Base-by-base conservation (phyloP, 23 tunicate species). In the Clavelina lepadiformis region DNA sequence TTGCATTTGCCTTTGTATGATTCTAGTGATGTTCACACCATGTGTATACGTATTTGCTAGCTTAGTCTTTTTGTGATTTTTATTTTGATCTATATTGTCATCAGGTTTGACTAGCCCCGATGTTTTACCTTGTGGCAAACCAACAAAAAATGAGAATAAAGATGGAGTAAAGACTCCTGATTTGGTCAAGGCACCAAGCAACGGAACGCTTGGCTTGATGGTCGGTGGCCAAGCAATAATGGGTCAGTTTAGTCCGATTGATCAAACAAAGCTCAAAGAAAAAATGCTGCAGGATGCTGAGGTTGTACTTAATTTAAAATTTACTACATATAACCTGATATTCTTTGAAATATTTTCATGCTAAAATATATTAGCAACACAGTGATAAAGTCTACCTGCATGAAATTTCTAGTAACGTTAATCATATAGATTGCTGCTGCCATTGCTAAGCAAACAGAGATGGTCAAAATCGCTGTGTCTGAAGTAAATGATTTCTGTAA, bases 351-450 rank as follows among this genome's bases (percentile, higher is more conserved):
- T n/a, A n/a, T n/a, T n/a, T n/a, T n/a, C n/a, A n/a, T n/a, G n/a
- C n/a, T n/a, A n/a, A n/a, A n/a, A n/a, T n/a, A n/a, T n/a, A n/a
- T n/a, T n/a, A n/a, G n/a, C n/a, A n/a, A n/a, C n/a, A n/a, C n/a
- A n/a, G n/a, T n/a, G n/a, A n/a, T n/a, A n/a, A n/a, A n/a, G n/a
- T n/a, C n/a, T n/a, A n/a, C n/a, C n/a, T n/a, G n/a, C n/a, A n/a
- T n/a, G n/a, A n/a, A n/a, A n/a, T n/a, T n/a, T n/a, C n/a, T n/a
- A n/a, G n/a, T n/a, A n/a, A n/a, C n/a, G n/a, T n/a, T n/a, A n/a
- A n/a, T n/a, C n/a, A n/a, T 23, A 13, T 51, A 87, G 96, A 79
- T 87, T 33, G 35, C 76, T 4, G 73, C 31, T 22, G 86, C 96
- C 15, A 60, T 73, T 21, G 26, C 58, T 20, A 68, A 60, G 58